Evolutionary conservation across 2,797 vertebrate species (phyloP).

Genomic region (Cheirogaleus major): DNA sequence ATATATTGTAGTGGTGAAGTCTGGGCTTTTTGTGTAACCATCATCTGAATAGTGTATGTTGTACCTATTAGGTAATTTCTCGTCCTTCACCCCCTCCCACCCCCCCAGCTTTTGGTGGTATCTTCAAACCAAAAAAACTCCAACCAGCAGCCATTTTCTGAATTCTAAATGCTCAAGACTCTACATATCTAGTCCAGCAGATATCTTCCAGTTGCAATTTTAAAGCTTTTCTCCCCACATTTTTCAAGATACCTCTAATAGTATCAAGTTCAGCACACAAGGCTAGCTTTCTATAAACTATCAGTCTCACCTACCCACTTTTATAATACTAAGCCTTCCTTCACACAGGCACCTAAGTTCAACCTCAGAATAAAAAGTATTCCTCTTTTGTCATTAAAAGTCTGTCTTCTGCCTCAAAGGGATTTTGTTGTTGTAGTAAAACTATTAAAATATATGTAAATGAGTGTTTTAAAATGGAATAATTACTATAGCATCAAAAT

Average conservation of each 20-base stretch:
- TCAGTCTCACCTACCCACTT: not conserved
- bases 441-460: not conserved
- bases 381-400: not conserved
- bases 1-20: not conserved
- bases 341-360: not conserved
- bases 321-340: not conserved
- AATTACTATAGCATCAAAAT: not conserved
- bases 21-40: not conserved
- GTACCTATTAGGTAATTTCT: not conserved
- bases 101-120: not conserved
- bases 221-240: not conserved
- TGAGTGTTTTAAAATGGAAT: not conserved
- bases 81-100: not conserved
- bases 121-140: not conserved
- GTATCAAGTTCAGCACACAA: not conserved
- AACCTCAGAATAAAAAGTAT: not conserved
- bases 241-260: not conserved
- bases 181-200: not conserved
- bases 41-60: not conserved
- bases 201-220: not conserved
- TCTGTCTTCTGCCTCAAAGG: not conserved
- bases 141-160: not conserved
- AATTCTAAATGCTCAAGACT: not conserved
- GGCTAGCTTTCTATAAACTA: not conserved
- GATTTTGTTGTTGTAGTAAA: not conserved